Percentiles rank a stretch among this genome's conserved stretches.
Conservation (phyloP, 2,797 vertebrate species). For the Peromyscus eremicus region DNA sequence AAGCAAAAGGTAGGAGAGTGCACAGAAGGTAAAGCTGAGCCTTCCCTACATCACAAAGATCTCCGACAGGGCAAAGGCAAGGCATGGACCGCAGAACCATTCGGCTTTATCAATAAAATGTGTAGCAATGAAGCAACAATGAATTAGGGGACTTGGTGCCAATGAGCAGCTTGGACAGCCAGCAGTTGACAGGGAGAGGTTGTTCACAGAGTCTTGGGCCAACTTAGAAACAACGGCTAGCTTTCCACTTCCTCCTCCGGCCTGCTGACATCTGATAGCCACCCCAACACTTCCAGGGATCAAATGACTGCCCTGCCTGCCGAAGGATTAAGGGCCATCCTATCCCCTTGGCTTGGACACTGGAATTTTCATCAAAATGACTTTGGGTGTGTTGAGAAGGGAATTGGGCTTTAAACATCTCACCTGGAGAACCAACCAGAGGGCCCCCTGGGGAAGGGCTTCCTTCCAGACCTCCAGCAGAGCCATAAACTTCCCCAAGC, state of each 20-base stretch:
- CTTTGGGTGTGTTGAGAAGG: constrained; percentile 95
- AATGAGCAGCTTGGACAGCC: constrained; percentile 43
- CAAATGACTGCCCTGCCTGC: constrained; percentile 90
- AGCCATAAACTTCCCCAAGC: constrained; percentile 36
- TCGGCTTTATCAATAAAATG: constrained; percentile 65
- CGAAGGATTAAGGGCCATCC: constrained; percentile 95
- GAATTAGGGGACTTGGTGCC: constrained; percentile 56
- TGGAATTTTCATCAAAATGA: constrained; percentile 98
- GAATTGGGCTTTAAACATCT: constrained; percentile 88
- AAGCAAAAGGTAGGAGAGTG: constrained; percentile 71
- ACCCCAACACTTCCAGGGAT: constrained; percentile 87
- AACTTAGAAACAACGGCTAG: constrained; percentile 45
- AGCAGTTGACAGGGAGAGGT: constrained; percentile 50
- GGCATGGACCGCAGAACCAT: constrained; percentile 71
- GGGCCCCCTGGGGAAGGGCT: constrained; percentile 37
- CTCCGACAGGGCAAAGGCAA: constrained; percentile 71
- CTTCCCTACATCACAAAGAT: neutral
- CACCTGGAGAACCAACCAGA: constrained; percentile 85
- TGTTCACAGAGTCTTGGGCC: neutral
- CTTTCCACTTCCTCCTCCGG: constrained; percentile 82
- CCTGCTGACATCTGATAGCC: constrained; percentile 87
- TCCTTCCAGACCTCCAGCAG: constrained; percentile 68
- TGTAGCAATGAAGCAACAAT: constrained; percentile 20
- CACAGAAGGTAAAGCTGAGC: constrained; percentile 29
- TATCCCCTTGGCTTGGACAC: constrained; percentile 93